Evolutionary conservation across 2,113 vertebrate genomes (phyloP), one percentile per base, ranked within the genome.

Genomic region (Apistogramma diplotaenia): DNA sequence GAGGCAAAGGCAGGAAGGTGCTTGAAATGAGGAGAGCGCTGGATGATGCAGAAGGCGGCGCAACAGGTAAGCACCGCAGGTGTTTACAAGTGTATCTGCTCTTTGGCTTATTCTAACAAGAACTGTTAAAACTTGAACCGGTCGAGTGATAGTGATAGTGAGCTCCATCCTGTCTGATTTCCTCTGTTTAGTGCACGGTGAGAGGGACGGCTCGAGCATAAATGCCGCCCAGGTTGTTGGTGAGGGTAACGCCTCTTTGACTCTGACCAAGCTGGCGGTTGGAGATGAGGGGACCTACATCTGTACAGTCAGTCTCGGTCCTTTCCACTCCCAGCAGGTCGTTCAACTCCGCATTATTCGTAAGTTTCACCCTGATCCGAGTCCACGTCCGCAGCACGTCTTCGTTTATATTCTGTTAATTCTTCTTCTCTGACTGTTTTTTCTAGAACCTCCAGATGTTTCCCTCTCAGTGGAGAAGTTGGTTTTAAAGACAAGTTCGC

Each of bases 201-300:
- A 60, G 4, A 88, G 95, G 40, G 71, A 78, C 1, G 94, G 92
- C 1, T 87, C 94, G 0, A 86, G 76, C 0, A 70, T 96, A 74
- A 86, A 95, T 19, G 65, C 87, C 0, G 43, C 37, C 5, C 76
- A 76, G 57, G 82, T 95, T 5, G 85, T 91, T 2, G 1, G 3
- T 16, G 92, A 92, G 0, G 94, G 96, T 11, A 89, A 97, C 0
- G 94, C 93, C 29, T 95, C 96, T 0, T 73, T 97, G 65, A 89
- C 70, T 16, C 88, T 98, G 43, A 88, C 74, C 62, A 74, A 37
- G 31, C 89, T 96, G 46, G 91, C 87, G 15, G 58, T 96, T 46
- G 18, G 13, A 8, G 96, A 98, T 0, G 96, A 96, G 77, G 96
- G 96, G 4, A 81, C 89, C 0, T 96, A 96, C 87, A 95, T 97